Evolutionary conservation across 2,888 invertebrate species (phyloP).

Genomic region (Mimas tiliae): DNA sequence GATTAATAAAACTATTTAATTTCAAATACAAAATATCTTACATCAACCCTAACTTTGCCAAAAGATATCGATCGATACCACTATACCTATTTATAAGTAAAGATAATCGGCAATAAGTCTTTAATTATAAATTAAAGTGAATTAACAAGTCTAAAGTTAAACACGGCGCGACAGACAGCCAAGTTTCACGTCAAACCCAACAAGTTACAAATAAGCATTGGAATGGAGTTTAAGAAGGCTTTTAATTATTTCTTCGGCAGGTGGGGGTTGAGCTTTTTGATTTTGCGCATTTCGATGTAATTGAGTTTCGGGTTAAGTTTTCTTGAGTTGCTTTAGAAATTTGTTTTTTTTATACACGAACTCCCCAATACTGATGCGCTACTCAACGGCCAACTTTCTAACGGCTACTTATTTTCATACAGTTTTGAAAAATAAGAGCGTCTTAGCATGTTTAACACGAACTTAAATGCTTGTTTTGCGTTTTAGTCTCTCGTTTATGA

Average conservation of each 20-base stretch:
- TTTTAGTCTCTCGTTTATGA: too few species aligned
- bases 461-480: too few species aligned
- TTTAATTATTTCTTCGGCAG: slow-evolving; percentile 80
- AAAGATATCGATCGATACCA: not conserved
- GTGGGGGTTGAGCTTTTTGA: slow-evolving; percentile 58
- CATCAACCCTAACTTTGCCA: not conserved
- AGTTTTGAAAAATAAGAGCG: too few species aligned
- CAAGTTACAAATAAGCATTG: slow-evolving; percentile 82
- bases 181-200: slow-evolving; percentile 63
- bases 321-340: too few species aligned
- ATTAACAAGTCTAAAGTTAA: slow-evolving; percentile 25
- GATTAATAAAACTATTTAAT: too few species aligned
- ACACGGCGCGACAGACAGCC: slow-evolving; percentile 26
- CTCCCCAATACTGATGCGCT: too few species aligned
- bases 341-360: too few species aligned
- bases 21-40: not conserved
- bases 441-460: too few species aligned
- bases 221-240: slow-evolving; percentile 76
- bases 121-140: slow-evolving; percentile 31
- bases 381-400: too few species aligned
- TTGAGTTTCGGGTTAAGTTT: slow-evolving; percentile 58
- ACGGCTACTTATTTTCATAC: too few species aligned
- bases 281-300: slow-evolving; percentile 57
- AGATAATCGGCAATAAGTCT: slow-evolving; percentile 28
- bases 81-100: slow-evolving; percentile 5